Evolutionary conservation across 2,113 vertebrate genomes (phyloP).

Genomic region (Forbesichthys papilliferus): DNA sequence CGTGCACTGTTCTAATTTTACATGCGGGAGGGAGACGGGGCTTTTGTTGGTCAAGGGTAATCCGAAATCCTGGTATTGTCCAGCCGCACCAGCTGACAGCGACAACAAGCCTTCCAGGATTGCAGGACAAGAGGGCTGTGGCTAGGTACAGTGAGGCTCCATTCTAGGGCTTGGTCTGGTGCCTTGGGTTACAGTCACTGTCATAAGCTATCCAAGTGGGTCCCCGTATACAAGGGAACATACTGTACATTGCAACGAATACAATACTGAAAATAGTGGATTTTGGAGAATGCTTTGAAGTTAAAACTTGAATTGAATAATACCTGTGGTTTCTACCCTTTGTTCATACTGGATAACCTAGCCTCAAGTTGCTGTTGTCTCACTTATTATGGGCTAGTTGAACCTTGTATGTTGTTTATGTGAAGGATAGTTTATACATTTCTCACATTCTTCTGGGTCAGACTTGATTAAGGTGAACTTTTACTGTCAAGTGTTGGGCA

Average conservation of each 20-base stretch:
- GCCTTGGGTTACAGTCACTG: constrained; percentile 48
- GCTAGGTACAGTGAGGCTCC: constrained; percentile 27
- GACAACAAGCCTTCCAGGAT: constrained; percentile 63
- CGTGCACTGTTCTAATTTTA: constrained; percentile 51
- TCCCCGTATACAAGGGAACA: background rate
- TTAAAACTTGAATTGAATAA: background rate
- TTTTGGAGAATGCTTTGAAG: background rate
- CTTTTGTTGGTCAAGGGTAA: constrained; percentile 74
- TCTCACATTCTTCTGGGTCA: constrained; percentile 41
- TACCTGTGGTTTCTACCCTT: constrained; percentile 10
- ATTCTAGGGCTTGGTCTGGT: constrained; percentile 48
- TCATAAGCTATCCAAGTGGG: constrained; percentile 9
- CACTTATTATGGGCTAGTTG: constrained; percentile 1
- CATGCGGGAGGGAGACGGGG: constrained; percentile 50
- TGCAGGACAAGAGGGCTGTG: constrained; percentile 66
- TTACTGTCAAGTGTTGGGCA: constrained; percentile 20
- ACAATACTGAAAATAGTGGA: background rate
- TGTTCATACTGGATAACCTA: background rate
- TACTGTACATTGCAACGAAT: background rate
- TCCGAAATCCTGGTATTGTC: constrained; percentile 72
- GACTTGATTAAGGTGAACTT: constrained; percentile 24
- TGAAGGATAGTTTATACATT: constrained; percentile 29
- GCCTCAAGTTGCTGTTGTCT: constrained; percentile 9
- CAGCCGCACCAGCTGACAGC: constrained; percentile 63
- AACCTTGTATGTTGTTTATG: constrained; percentile 3